These are phyloP conservation scores for Torymus tubicola DNA, from an alignment of 2,888 invertebrate species.

Conservation along the genomic window DNA sequence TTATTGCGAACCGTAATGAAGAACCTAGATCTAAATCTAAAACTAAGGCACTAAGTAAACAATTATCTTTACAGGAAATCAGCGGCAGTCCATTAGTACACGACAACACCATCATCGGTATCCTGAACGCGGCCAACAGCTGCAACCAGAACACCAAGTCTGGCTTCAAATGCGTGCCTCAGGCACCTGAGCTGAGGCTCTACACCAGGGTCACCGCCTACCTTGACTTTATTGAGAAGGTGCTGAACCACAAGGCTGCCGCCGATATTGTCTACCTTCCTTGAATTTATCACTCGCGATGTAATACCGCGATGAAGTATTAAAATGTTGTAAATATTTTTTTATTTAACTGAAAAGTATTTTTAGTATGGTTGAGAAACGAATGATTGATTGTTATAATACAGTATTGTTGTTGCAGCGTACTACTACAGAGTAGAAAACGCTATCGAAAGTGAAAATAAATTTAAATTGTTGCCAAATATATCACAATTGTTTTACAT, in stretches of 20 bases:
- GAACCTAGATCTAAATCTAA: neutral
- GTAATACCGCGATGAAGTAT: too few relatives aligned
- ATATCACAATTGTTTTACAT: too few relatives aligned
- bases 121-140: slow-evolving; percentile 4
- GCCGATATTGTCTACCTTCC: slow-evolving; percentile 12
- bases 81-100: slow-evolving; percentile 31
- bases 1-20: neutral
- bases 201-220: slow-evolving; percentile 33
- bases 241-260: neutral
- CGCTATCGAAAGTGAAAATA: too few relatives aligned
- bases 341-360: too few relatives aligned
- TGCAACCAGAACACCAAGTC: neutral
- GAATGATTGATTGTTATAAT: too few relatives aligned
- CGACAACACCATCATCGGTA: slow-evolving; percentile 24
- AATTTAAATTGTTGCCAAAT: too few relatives aligned
- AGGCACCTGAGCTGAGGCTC: slow-evolving; percentile 7
- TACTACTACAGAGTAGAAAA: too few relatives aligned
- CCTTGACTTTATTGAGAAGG: slow-evolving; percentile 34
- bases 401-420: too few relatives aligned
- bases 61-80: slow-evolving; percentile 1
- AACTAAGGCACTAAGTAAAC: neutral
- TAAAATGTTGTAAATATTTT: too few relatives aligned
- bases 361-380: too few relatives aligned
- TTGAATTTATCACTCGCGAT: too few relatives aligned
- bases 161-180: neutral